Base-by-base conservation (phyloP, 2,888 invertebrate species). In the Deroplatys truncata region DNA sequence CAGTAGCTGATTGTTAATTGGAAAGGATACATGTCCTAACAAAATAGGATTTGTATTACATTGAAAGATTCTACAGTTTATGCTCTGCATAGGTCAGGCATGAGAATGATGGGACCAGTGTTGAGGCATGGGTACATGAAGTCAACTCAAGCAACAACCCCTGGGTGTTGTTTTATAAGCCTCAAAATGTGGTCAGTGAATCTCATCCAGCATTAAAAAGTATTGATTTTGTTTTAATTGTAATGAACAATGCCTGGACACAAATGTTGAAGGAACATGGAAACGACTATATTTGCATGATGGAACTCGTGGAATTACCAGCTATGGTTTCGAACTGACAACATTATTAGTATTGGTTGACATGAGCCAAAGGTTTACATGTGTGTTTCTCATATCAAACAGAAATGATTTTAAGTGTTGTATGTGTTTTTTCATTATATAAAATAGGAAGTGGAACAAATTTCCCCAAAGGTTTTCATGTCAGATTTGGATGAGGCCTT, bases 1-100 rank as follows among this genome's bases (percentile, higher is more conserved):
- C 88, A 9, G 86, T 85, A 28, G 16, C 31, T 1, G 87, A 82
- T 28, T n/a, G 31, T 13, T n/a, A 84, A 29, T 49, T 87, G 9
- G 43, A 85, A 15, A 88, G 90, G 83, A 87, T 91, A 28, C 91
- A 91, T 85, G 88, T 91, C 82, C 49, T 91, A 86, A 91, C 90
- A 28, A 90, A 90, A 29, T 91, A 91, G 89, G 91, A 91, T 89
- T 88, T 91, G 35, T 90, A 89, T 72, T 91, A 91, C 85, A 91
- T 91, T 28, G 90, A 91, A 35, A 20, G 29, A n/a, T 72, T 0
- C 25, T 87, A 87, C 56, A 87, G 56, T 87, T 72, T 72, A 25
- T 85, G 85, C 28, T 31, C 35, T 15, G 0, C 87, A 10, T 82
- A 2, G 43, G 29, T 29, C 1, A 25, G 82, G 28, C n/a, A 87